phyloP scores from a whole-genome alignment of 2,888 invertebrate species.

The Pycnomerus fuliginosus region DNA sequence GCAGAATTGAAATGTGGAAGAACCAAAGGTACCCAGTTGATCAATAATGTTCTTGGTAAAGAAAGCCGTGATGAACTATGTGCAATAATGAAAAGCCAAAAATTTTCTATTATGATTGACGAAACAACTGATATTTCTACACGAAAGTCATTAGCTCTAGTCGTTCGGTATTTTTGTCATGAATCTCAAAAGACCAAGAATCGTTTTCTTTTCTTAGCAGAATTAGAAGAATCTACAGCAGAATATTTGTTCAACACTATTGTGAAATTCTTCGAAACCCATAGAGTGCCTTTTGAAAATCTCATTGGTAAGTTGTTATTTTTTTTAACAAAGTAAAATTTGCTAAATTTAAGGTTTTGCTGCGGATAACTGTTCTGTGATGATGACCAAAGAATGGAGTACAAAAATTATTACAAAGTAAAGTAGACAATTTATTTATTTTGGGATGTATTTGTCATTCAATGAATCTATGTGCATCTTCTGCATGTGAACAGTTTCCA shows the following conservation, averaged over 20 bases:
- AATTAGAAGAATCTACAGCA: not conserved
- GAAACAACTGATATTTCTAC: no score
- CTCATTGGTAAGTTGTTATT: no score
- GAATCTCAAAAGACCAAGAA: not conserved
- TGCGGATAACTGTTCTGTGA: conserved; percentile 3
- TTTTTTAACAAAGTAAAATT: no score
- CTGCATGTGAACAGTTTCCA: not conserved
- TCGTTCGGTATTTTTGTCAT: not conserved
- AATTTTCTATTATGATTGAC: not conserved
- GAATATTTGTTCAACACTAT: not conserved
- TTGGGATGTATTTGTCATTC: conserved; percentile 6
- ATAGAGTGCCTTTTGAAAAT: not conserved
- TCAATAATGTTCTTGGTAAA: not conserved
- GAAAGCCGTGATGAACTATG: not conserved
- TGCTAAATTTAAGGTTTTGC: no score
- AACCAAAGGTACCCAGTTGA: not conserved
- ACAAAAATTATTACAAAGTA: not conserved
- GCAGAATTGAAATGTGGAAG: conserved; percentile 1
- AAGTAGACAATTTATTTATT: conserved; percentile 5
- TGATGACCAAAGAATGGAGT: conserved; percentile 3
- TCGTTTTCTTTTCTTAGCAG: conserved; percentile 3
- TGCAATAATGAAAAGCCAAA: not conserved
- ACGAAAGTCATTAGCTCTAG: not conserved
- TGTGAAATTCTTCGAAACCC: not conserved
- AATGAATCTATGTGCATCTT: conserved; percentile 2